Base-by-base conservation (phyloP, 2,888 invertebrate genomes). In the Oegoconia quadripuncta region DNA sequence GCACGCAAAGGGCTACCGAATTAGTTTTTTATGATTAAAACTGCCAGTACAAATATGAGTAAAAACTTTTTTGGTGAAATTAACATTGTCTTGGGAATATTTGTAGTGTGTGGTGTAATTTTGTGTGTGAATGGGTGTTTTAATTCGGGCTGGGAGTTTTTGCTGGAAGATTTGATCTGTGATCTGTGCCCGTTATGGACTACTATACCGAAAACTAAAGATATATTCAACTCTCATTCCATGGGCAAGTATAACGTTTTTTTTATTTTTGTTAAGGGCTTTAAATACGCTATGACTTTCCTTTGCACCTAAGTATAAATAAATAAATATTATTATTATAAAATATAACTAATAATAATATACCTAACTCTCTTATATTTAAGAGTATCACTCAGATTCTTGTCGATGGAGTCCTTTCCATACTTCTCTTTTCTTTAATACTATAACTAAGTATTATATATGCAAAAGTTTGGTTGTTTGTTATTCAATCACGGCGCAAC, bases 111-210 rank as follows among this genome's bases (percentile, higher is more conserved):
- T 45, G 68, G 41, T 48, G 54, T 50, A 59, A 13, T 50, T 69
- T 25, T 53, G 37, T 61, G 55, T 42, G 71, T 59, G 2, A 61
- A 59, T 48, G 72, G 65, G 4, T 77, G 75, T 47, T 68, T 68
- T 41, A 63, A 71, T n/a, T 55, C 60, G 9, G 79, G 69, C 2
- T 77, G 72, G 79, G 80, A 81, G 18, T 71, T 68, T 30, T 51
- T 81, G 27, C 61, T 69, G 5, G 76, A 76, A 7, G 79, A 82
- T 29, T 39, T 82, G 15, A 50, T 78, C 4, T 48, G 71, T 3
- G 64, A 71, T 4, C 45, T 79, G 13, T 77, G 76, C 28, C 83
- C 86, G 0, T 44, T 78, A n/a, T 46, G 51, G 12, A 12, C n/a
- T 12, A 68, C 76, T 1, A 69, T 67, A 1, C 49, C 64, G 2